Conservation (phyloP, 2,888 invertebrate genomes). For the Aporophyla nigra region DNA sequence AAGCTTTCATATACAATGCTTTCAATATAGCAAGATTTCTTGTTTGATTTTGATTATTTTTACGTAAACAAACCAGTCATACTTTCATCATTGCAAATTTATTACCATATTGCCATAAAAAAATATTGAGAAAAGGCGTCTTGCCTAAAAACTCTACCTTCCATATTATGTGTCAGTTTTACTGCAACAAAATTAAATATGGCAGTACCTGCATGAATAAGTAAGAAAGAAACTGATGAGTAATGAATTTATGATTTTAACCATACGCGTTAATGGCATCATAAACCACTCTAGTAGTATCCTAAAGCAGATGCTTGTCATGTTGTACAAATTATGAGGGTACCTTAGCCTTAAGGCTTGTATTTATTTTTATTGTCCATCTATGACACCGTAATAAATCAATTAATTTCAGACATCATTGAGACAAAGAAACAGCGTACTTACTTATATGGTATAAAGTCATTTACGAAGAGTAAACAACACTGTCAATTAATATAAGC, state of each 20-base stretch:
- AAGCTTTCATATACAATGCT: too few relatives aligned
- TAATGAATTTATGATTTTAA: slow-evolving; percentile 35
- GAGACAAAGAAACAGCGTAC: neutral
- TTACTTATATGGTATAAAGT: neutral
- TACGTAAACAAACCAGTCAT: slow-evolving; percentile 13
- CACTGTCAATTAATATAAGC: neutral
- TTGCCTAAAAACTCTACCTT: slow-evolving; percentile 24
- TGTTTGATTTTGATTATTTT: neutral
- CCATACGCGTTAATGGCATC: slow-evolving; percentile 27
- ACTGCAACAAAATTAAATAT: slow-evolving; percentile 37
- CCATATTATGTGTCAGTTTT: slow-evolving; percentile 30
- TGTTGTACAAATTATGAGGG: slow-evolving; percentile 37
- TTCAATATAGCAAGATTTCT: neutral
- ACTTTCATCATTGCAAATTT: slow-evolving; percentile 31
- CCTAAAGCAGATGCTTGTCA: slow-evolving; percentile 23
- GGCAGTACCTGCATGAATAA: slow-evolving; percentile 9
- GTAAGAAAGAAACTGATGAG: slow-evolving; percentile 27
- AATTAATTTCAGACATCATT: slow-evolving; percentile 7
- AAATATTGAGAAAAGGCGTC: slow-evolving; percentile 26
- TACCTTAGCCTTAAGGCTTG: slow-evolving; percentile 18
- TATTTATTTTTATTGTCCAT: slow-evolving; percentile 20
- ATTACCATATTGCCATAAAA: slow-evolving; percentile 15
- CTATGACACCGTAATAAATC: slow-evolving; percentile 25
- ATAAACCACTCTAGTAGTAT: slow-evolving; percentile 33
- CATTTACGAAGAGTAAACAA: neutral